A percentile compares a stretch with the other conserved stretches of the same genome.
phyloP scores from a whole-genome alignment of 2,113 vertebrate species.

The Urocolius indicus region DNA sequence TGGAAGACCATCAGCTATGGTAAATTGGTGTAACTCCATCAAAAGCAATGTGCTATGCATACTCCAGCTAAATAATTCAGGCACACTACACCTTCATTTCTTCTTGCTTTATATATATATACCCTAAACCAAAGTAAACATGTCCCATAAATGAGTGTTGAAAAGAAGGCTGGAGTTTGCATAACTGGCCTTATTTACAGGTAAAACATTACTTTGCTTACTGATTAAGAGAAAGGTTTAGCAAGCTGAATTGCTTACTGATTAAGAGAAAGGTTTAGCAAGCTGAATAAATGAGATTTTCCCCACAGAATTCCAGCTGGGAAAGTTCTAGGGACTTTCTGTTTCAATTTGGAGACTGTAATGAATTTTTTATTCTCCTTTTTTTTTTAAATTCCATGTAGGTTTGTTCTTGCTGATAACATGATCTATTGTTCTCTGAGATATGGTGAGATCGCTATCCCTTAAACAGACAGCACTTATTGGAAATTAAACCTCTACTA shows the following conservation, averaged over 20 bases:
- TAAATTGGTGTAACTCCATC: neutral
- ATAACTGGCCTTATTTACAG: neutral
- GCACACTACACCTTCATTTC: neutral
- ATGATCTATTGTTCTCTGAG: constrained; percentile 74
- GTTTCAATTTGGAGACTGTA: constrained; percentile 44
- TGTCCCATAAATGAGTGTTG: neutral
- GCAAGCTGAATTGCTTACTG: neutral
- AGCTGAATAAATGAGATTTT: neutral
- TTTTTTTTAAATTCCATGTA: constrained; percentile 39
- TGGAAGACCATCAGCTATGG: neutral
- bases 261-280: neutral
- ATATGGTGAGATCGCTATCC: constrained; percentile 67
- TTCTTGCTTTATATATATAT: neutral
- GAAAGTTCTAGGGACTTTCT: neutral
- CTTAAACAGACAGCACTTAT: constrained; percentile 78
- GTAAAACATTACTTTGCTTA: neutral
- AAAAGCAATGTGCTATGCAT: neutral
- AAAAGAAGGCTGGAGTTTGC: neutral
- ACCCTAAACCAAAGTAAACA: neutral
- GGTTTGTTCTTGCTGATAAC: constrained; percentile 72
- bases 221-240: neutral
- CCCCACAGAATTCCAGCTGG: neutral
- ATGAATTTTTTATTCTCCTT: constrained; percentile 69
- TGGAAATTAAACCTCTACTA: constrained; percentile 82
- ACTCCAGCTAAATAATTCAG: neutral